Evolutionary conservation across 30 jellyfish, hydroid and myxozoan species (phyloP), one percentile per base, ranked within the genome.

Genomic region (Pseudorhiza aurosa): DNA sequence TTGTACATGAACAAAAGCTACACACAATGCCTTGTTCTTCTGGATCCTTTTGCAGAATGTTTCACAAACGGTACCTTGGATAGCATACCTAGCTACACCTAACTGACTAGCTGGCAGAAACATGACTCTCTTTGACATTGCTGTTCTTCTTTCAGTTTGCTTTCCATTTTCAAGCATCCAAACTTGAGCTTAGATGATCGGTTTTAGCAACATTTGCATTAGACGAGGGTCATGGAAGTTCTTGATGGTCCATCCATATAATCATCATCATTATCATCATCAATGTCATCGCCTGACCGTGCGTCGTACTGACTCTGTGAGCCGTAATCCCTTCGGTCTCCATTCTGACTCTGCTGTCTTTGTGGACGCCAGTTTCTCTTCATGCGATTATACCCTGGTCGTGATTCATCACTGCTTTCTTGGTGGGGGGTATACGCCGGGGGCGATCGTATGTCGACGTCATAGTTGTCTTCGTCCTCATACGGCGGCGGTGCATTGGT

Each of bases 401-500:
- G 85, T 9, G 92, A 68, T 18, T 81, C 92, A 51, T 81, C 85
- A 37, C 76, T 57, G 72, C 92, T 65, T 19, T 81, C 92, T 56
- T 85, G 83, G 36, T 91, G 47, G 21, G 98, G 96, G 27, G 96
- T 56, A 64, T 85, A 85, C 4, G 98, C 96, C 0, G 98, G 98
- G 40, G 98, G 98, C 17, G 98, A 87, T 15, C 68, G 35, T 3
- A 90, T 46, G 43, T 86, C 90, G 33, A 57, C 81, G 26, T 92
- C 98, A 47, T 85, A 92, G 29, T 55, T 87, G 28, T 30, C 65
- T 43, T 58, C 39, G n/a, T 64, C 83, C 45, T 85, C 95, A 72
- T 85, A 85, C 26, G 98, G 98, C 8, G 98, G 98, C 22, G 98
- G 96, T 22, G 98, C 96, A 36, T 84, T 72, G 18, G 88, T 58